Conservation (phyloP, 2,888 invertebrate genomes). For the Sepiola atlantica region DNA sequence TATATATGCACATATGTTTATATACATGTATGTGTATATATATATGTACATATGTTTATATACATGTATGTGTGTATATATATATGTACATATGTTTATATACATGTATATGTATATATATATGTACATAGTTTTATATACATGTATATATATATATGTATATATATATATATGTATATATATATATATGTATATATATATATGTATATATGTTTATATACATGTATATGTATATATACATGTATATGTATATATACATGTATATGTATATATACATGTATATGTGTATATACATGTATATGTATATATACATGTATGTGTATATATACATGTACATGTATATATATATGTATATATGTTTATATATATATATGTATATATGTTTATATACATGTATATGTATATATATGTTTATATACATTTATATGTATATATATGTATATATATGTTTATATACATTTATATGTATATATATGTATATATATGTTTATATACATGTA, state of each 20-base stretch:
- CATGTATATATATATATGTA: neutral
- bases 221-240: neutral
- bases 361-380: neutral
- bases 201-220: slow-evolving; percentile 2
- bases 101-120: neutral
- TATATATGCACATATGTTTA: neutral
- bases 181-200: neutral
- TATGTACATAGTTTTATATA: too few relatives aligned
- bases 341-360: neutral
- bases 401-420: neutral
- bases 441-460: slow-evolving; percentile 32
- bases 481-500: neutral
- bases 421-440: neutral
- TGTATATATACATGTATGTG: neutral
- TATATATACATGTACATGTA: neutral
- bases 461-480: slow-evolving; percentile 33
- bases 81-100: neutral
- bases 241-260: neutral
- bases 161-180: neutral
- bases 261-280: neutral
- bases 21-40: neutral
- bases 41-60: neutral
- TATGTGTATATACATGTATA: neutral
- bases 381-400: neutral
- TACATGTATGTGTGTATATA: neutral